phyloP scores from a whole-genome alignment of 2,113 vertebrate species.

The Rhinolophus sinicus region DNA sequence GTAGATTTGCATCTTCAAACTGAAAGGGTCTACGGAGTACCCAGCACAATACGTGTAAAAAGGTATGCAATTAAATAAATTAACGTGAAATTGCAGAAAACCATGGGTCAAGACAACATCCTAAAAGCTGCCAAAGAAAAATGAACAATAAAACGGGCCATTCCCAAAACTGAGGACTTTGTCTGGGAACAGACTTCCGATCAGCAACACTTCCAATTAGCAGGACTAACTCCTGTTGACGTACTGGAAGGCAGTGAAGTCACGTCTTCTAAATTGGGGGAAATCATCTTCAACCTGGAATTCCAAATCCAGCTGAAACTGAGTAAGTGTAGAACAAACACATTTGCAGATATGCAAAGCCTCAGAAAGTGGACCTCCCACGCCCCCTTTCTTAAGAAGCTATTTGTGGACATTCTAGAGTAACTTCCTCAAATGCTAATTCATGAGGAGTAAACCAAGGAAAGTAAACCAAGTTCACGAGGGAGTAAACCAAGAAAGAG shows the following conservation, averaged over 20 bases:
- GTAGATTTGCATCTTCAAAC: not conserved
- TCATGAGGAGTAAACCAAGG: not conserved
- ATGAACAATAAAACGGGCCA: not conserved
- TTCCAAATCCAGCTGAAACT: not conserved
- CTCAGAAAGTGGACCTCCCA: not conserved
- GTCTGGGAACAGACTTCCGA: not conserved
- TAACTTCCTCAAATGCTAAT: conserved; percentile 4
- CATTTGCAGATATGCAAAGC: not conserved
- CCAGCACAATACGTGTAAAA: not conserved
- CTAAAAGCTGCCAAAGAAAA: not conserved
- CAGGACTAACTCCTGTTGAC: not conserved
- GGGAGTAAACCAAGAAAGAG: not conserved
- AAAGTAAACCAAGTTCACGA: not conserved
- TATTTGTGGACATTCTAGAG: not conserved
- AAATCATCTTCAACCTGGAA: not conserved
- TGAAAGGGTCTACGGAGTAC: not conserved
- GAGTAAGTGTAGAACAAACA: not conserved
- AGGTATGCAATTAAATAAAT: not conserved
- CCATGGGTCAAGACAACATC: not conserved
- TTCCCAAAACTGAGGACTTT: not conserved
- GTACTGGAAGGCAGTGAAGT: rapidly evolving
- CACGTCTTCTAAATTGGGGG: not conserved
- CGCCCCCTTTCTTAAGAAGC: not conserved
- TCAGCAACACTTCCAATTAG: not conserved
- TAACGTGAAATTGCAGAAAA: not conserved